Evolutionary conservation across 2,888 invertebrate genomes (phyloP), one percentile per base, ranked within the genome.

Genomic region (Maniola hyperantus): DNA sequence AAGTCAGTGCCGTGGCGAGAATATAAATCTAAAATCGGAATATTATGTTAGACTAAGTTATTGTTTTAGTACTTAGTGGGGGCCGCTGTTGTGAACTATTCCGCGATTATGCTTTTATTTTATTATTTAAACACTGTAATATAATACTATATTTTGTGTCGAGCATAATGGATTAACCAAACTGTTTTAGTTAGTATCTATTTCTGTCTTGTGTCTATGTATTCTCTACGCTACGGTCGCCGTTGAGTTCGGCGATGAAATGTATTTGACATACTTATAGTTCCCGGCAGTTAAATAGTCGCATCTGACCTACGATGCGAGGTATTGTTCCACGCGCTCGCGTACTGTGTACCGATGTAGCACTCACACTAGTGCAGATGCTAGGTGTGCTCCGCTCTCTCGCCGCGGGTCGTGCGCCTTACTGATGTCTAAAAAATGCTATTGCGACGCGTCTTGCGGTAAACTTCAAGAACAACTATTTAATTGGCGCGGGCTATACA

Each of bases 21-120:
- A 48, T 46, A 53, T 64, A 63, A 68, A 70, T 72, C 69, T 15
- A 15, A 66, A 36, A 65, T 64, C 64, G 67, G 66, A 65, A 61
- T 59, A 57, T 70, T 59, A 57, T 70, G 57, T 53, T 71, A 71
- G 72, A 61, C 46, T 69, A 71, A 70, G 70, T 67, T 71, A 71
- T 82, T 79, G 71, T 72, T 72, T 69, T 87, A 88, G 90, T 89
- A 89, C 88, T 89, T 90, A 90, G 86, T 82, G 79, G 83, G 83
- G 78, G 70, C 70, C 69, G 63, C 69, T 81, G 79, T 69, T 72
- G 74, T 76, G 80, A 82, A 64, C 82, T 80, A 63, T 83, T 81
- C 82, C 78, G 83, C 83, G 83, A 82, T 84, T 83, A 79, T 80
- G 64, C 61, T 65, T 77, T 77, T 74, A 75, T 73, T 76, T 77